Conservation (phyloP, 2,888 invertebrate genomes). For the Eupithecia centaureata region DNA sequence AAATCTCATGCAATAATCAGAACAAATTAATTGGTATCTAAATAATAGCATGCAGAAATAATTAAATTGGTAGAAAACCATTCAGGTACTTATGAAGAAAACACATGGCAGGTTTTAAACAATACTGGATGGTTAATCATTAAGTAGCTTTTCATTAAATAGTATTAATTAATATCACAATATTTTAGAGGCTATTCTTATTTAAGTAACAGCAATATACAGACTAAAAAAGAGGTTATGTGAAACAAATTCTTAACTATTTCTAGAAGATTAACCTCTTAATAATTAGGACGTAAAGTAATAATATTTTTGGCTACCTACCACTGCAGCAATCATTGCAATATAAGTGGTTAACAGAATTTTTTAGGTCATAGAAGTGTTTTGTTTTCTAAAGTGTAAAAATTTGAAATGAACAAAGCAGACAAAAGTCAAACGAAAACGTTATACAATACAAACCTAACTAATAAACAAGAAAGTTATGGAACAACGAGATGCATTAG, state of each 20-base stretch:
- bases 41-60: neutral
- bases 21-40: neutral
- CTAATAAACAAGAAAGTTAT: neutral
- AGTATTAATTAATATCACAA: neutral
- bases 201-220: neutral
- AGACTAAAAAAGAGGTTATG: neutral
- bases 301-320: too few relatives aligned
- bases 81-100: neutral
- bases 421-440: neutral
- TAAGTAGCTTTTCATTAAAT: neutral
- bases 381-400: neutral
- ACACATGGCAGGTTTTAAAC: neutral
- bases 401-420: neutral
- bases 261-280: too few relatives aligned
- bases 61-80: neutral
- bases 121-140: neutral
- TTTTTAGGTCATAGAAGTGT: neutral
- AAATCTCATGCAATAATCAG: neutral
- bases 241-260: neutral
- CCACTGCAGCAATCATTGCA: neutral
- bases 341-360: neutral
- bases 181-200: neutral
- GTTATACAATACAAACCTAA: neutral
- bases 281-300: too few relatives aligned
- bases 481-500: too few relatives aligned